Conservation (phyloP, 2,797 vertebrate genomes). For the Falco novaeseelandiae region DNA sequence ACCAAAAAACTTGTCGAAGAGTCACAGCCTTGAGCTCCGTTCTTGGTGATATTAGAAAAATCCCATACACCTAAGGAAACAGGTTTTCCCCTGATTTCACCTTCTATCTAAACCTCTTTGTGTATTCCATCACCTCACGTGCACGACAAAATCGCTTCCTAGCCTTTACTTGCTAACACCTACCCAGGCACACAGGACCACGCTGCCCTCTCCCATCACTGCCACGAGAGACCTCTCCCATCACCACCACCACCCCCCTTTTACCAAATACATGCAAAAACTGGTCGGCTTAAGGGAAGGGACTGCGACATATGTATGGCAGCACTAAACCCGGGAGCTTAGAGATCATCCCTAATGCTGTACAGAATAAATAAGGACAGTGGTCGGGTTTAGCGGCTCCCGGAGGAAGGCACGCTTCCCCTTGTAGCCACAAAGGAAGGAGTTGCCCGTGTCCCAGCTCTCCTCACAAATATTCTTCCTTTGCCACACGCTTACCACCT, state of each 20-base stretch:
- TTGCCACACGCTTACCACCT: not conserved
- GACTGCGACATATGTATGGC: fast-evolving
- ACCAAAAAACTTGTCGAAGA: not conserved
- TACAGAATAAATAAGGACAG: not conserved
- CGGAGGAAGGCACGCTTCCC: not conserved
- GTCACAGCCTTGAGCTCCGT: not conserved
- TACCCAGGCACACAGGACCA: fast-evolving
- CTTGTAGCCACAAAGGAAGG: not conserved
- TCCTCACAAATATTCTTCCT: not conserved
- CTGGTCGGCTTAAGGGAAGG: not conserved
- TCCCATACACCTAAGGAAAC: not conserved
- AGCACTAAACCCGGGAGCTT: not conserved
- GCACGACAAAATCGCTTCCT: fast-evolving
- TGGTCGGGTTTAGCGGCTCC: fast-evolving
- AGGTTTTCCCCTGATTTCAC: not conserved
- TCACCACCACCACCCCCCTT: not conserved
- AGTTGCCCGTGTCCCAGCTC: not conserved
- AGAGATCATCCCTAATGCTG: not conserved
- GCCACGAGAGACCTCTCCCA: not conserved
- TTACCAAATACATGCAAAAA: not conserved
- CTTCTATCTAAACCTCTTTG: fast-evolving
- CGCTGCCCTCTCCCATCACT: not conserved
- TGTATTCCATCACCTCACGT: not conserved
- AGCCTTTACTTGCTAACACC: fast-evolving
- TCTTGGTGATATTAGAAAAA: not conserved